These are phyloP conservation scores for Eulemur mongoz DNA, from an alignment of 2,797 vertebrate species.

Conservation along the genomic window DNA sequence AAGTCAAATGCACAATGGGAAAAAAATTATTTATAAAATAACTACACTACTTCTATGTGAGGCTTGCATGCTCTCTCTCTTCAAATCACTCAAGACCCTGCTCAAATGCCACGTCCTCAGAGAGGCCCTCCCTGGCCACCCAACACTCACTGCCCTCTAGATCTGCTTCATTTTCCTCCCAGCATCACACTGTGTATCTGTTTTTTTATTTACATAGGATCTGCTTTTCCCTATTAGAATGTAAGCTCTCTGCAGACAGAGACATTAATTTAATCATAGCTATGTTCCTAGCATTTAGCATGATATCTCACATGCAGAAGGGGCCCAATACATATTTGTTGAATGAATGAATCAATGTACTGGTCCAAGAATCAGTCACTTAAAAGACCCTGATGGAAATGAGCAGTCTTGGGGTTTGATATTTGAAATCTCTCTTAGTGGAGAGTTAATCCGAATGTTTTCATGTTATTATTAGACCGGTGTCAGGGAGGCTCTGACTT, in stretches of 20 bases:
- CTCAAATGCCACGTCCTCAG: background rate
- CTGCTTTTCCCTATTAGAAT: background rate
- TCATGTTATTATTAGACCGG: background rate
- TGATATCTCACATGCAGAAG: background rate
- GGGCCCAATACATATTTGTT: background rate
- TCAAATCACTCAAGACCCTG: background rate
- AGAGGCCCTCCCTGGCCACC: background rate
- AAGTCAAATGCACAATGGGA: background rate
- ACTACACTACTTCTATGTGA: background rate
- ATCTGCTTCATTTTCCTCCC: background rate
- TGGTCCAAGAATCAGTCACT: background rate
- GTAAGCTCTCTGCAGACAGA: background rate
- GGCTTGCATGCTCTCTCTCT: background rate
- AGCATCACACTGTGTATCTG: background rate
- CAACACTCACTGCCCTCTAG: accelerated
- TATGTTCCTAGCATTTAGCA: background rate
- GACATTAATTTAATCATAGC: background rate
- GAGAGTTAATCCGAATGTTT: background rate
- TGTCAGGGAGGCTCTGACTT: background rate
- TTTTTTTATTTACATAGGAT: background rate
- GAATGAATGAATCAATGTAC: background rate
- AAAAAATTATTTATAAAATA: constrained; percentile 13
- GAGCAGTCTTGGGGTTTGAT: background rate
- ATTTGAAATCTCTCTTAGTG: background rate
- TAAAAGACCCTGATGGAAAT: background rate